Conservation (phyloP, 2,113 vertebrate genomes). For the Prinia subflava region DNA sequence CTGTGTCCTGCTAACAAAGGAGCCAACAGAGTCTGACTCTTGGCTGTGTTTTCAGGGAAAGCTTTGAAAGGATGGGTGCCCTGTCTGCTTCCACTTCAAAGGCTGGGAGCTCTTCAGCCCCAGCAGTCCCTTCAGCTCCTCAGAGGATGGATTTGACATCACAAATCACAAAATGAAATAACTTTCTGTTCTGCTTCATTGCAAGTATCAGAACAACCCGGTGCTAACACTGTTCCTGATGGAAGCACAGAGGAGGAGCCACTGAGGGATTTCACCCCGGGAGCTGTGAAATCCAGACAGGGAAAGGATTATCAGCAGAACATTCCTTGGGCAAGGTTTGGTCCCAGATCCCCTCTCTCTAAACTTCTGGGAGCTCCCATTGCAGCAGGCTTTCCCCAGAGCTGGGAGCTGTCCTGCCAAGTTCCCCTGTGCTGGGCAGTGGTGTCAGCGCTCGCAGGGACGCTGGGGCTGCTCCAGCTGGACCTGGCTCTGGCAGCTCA, state of each 20-base stretch:
- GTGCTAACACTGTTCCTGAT: background rate
- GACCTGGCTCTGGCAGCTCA: background rate
- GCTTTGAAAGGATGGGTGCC: background rate
- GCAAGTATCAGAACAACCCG: background rate
- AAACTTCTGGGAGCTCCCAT: background rate
- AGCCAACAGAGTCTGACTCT: background rate
- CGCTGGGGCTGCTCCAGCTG: background rate
- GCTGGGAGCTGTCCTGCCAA: background rate
- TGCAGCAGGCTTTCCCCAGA: rapidly evolving
- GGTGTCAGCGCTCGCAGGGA: rapidly evolving
- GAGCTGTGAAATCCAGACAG: background rate
- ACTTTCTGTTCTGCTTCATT: background rate
- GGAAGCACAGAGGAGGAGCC: background rate
- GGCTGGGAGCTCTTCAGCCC: background rate
- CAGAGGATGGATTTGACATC: background rate
- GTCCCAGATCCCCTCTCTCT: background rate
- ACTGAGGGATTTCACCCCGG: background rate
- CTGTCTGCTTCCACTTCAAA: slow-evolving; percentile 41
- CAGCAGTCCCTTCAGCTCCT: background rate
- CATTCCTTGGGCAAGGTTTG: background rate
- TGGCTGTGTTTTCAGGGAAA: background rate
- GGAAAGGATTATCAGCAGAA: background rate
- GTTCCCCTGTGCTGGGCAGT: background rate
- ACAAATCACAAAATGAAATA: background rate
- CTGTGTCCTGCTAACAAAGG: background rate